Percentiles rank a stretch among this genome's conserved stretches.
Conservation (phyloP, 64 coral and sea anemone genomes). For the Montipora cactus region DNA sequence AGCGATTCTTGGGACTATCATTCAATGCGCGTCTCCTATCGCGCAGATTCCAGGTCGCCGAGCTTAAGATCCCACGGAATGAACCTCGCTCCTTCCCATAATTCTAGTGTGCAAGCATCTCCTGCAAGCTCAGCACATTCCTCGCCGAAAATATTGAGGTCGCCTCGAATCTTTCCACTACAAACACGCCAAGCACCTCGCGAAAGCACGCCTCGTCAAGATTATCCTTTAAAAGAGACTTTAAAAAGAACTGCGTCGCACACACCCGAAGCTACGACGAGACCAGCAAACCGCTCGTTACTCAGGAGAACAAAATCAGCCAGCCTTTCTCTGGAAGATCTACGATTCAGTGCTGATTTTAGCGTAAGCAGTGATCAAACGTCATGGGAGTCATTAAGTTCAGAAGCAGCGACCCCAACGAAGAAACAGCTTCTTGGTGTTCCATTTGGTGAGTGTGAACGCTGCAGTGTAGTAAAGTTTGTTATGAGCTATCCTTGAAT, state of each 20-base stretch:
- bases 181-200: slow-evolving; percentile 19
- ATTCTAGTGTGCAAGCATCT: slow-evolving; percentile 52
- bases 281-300: slow-evolving; percentile 1
- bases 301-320: slow-evolving; percentile 83
- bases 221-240: slow-evolving; percentile 45
- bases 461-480: no score
- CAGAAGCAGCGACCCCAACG: slow-evolving; percentile 62
- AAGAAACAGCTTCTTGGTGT: slow-evolving; percentile 33
- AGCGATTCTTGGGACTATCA: slow-evolving; percentile 44
- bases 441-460: slow-evolving; percentile 61
- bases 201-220: neutral
- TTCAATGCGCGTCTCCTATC: slow-evolving; percentile 16
- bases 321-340: slow-evolving; percentile 72
- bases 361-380: slow-evolving; percentile 66
- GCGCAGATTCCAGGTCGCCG: slow-evolving; percentile 53
- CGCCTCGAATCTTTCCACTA: slow-evolving; percentile 53
- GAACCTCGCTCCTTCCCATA: slow-evolving; percentile 32
- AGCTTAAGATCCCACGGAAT: slow-evolving; percentile 73
- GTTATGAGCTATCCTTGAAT: no score
- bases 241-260: slow-evolving; percentile 86
- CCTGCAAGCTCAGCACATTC: slow-evolving; percentile 71
- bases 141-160: slow-evolving; percentile 69
- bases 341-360: slow-evolving; percentile 78
- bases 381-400: slow-evolving; percentile 81
- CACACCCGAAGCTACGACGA: slow-evolving; percentile 68